phyloP scores from a whole-genome alignment of 2,888 invertebrate genomes.

The Synergus umbraculus region DNA sequence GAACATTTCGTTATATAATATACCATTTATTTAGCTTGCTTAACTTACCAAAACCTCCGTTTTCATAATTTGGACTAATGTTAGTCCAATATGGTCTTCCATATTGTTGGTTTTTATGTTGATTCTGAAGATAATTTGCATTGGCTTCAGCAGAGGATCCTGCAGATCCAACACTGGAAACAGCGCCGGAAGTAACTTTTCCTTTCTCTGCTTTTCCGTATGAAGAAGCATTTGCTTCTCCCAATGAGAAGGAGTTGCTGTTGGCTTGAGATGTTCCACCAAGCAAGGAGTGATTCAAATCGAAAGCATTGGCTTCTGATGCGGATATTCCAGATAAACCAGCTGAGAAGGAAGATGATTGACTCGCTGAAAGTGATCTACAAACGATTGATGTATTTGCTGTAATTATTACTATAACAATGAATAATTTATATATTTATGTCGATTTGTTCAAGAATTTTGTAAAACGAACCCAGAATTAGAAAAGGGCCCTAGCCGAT shows the following conservation, averaged over 20 bases:
- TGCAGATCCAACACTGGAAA: neutral
- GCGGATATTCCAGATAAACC: slow-evolving; percentile 66
- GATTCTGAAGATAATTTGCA: neutral
- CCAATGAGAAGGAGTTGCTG: slow-evolving; percentile 60
- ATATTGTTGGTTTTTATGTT: neutral
- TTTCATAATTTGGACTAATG: neutral
- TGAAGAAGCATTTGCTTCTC: slow-evolving; percentile 65
- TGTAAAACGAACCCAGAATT: slow-evolving; percentile 58
- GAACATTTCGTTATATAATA: too few relatives aligned
- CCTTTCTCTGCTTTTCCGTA: slow-evolving; percentile 67
- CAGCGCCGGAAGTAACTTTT: slow-evolving; percentile 61
- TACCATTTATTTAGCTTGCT: too few relatives aligned
- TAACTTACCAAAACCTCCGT: neutral
- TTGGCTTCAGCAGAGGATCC: neutral
- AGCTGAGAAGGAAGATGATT: slow-evolving; percentile 67
- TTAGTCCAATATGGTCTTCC: slow-evolving; percentile 14
- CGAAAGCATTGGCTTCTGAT: slow-evolving; percentile 65
- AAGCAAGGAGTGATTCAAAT: slow-evolving; percentile 62
- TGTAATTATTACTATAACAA: neutral
- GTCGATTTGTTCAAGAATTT: too few relatives aligned
- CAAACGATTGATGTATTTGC: neutral
- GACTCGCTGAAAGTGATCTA: slow-evolving; percentile 66
- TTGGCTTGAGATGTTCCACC: slow-evolving; percentile 61
- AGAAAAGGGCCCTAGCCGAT: slow-evolving; percentile 49
- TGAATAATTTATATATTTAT: neutral